Evolutionary conservation across 2,113 vertebrate genomes (phyloP), one percentile per base, ranked within the genome.

Genomic region (Campylomormyrus numenius): DNA sequence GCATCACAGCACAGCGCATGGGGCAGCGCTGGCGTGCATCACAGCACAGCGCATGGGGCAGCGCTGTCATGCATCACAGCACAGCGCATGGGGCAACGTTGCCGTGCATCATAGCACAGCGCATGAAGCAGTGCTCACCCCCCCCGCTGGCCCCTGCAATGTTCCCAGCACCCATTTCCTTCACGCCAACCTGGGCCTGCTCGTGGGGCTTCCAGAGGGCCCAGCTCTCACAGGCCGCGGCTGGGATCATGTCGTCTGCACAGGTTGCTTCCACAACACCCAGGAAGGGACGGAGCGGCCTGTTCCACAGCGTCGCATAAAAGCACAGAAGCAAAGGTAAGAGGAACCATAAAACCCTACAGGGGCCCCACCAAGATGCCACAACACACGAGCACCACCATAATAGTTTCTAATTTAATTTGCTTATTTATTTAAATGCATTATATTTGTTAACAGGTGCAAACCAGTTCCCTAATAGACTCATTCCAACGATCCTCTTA

Each of bases 71-170:
- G 46, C 0, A 3, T 52, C 50, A 52, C 0, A 52, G 50, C 50
- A 52, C 50, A 46, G 80, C 39, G 45, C 15, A 52, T 19, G 50
- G 15, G 1, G 50, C 50, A 56, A 50, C 49, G 0, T 11, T 50
- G 49, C 0, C 13, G 31, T 31, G 31, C 31, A 31, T 31, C 31
- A 31, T 1, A 31, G 31, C 31, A 3, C 50, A 48, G 80, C 39
- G 46, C 15, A 53, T 19, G 50, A 4, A 5, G 50, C 50, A 56
- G 56, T 90, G 62, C 46, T 90, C 91, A 88, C 90, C 92, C 92
- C 92, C 91, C 90, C 93, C 93, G 89, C 89, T 93, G 93, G 91
- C 89, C 77, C 86, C 53, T 88, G 88, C 90, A 91, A 93, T 91
- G 45, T 89, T 11, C 9, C 21, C 2, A 39, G 66, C 27, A 31